These are phyloP conservation scores for Cancer borealis DNA, from an alignment of 2,888 invertebrate species.

Conservation along the genomic window DNA sequence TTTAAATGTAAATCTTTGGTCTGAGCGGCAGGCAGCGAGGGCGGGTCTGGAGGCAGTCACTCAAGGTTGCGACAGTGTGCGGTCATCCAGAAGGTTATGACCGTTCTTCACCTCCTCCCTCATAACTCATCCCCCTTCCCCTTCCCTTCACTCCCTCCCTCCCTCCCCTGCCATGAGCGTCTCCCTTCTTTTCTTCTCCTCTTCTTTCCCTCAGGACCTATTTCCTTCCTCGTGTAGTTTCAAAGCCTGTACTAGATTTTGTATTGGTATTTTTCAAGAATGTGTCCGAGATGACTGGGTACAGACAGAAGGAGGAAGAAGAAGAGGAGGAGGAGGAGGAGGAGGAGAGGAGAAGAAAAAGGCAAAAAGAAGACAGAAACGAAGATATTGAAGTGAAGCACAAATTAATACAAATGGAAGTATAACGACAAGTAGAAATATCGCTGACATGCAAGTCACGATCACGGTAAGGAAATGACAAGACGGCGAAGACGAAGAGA, in stretches of 20 bases:
- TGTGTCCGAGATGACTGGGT: neutral
- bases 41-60: neutral
- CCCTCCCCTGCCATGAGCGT: neutral
- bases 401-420: conserved; percentile 29
- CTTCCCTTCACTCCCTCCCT: neutral
- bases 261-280: neutral
- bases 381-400: neutral
- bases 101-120: conserved; percentile 34
- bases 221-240: neutral
- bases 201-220: neutral
- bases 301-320: neutral
- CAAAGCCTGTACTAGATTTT: neutral
- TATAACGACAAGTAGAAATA: neutral
- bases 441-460: neutral
- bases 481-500: neutral
- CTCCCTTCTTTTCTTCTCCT: neutral
- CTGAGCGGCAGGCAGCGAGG: neutral
- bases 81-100: conserved; percentile 27
- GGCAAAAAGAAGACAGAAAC: neutral
- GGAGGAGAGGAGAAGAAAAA: conserved; percentile 8
- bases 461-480: neutral
- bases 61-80: conserved; percentile 33
- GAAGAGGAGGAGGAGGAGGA: neutral
- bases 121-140: conserved; percentile 9
- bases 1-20: conserved; percentile 28